These are phyloP conservation scores for Gymnorhina tibicen DNA, from an alignment of 2,113 vertebrate genomes.

Conservation along the genomic window DNA sequence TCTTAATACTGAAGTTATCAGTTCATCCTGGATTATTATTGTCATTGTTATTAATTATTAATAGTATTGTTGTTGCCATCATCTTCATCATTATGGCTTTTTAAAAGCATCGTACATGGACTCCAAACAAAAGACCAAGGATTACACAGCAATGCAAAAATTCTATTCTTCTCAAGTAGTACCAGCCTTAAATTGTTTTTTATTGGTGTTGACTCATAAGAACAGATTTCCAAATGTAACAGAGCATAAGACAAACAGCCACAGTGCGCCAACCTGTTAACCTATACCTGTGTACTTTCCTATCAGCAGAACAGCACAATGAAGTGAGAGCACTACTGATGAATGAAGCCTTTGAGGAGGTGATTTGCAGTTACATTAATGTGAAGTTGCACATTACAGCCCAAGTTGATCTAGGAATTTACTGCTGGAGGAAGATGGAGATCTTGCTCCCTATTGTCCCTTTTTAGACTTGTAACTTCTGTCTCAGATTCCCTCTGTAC, in stretches of 20 bases:
- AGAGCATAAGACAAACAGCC: not conserved
- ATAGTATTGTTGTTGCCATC: not conserved
- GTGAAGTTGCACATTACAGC: not conserved
- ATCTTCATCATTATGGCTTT: not conserved
- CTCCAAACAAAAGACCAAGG: not conserved
- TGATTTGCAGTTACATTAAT: not conserved
- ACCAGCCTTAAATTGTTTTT: not conserved
- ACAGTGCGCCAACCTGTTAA: not conserved
- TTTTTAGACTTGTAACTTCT: not conserved
- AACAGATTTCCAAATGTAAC: not conserved
- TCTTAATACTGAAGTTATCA: not conserved
- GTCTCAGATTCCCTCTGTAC: not conserved
- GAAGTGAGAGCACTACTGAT: not conserved
- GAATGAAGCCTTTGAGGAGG: not conserved
- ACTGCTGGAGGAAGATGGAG: not conserved
- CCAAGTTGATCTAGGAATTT: not conserved
- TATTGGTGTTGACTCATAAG: not conserved
- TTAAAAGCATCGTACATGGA: not conserved
- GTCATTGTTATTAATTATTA: not conserved
- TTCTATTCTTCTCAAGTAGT: not conserved
- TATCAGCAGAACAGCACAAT: not conserved
- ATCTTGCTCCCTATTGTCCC: not conserved
- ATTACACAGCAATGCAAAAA: not conserved
- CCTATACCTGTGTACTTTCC: not conserved
- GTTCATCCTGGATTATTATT: not conserved